These are phyloP conservation scores for Ips typographus DNA, from an alignment of 1,140 invertebrate species.

Conservation along the genomic window DNA sequence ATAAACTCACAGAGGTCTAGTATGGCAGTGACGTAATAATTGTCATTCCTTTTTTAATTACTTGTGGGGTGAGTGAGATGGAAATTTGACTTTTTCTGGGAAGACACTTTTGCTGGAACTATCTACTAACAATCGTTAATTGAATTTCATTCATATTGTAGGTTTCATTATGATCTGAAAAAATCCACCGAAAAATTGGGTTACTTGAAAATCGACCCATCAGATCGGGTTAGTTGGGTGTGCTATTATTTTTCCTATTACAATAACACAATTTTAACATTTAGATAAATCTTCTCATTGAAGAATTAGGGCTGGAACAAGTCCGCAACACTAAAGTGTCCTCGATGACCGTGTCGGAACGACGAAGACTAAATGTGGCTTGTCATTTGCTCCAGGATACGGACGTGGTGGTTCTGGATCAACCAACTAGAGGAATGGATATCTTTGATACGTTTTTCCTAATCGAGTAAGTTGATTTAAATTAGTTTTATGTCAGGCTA, in stretches of 20 bases:
- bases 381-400: slow-evolving; percentile 82
- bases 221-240: slow-evolving; percentile 58
- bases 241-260: slow-evolving; percentile 1
- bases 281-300: slow-evolving; percentile 81
- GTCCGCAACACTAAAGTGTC: slow-evolving; percentile 77
- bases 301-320: slow-evolving; percentile 86
- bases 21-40: too few species aligned
- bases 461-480: slow-evolving; percentile 61
- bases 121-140: neutral
- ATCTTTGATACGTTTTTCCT: slow-evolving; percentile 96
- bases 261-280: slow-evolving; percentile 35
- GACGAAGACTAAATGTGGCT: slow-evolving; percentile 80
- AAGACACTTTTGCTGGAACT: too few species aligned
- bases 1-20: too few species aligned
- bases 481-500: too few species aligned
- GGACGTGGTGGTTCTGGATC: slow-evolving; percentile 82
- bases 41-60: too few species aligned
- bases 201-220: slow-evolving; percentile 62
- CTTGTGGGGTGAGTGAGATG: too few species aligned
- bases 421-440: slow-evolving; percentile 90
- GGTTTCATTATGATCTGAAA: slow-evolving; percentile 75
- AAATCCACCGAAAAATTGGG: slow-evolving; percentile 59
- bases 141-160: slow-evolving; percentile 54
- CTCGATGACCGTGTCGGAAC: slow-evolving; percentile 82
- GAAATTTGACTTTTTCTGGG: too few species aligned